These are phyloP conservation scores for Lobophora halterata DNA, from an alignment of 2,888 invertebrate species.

Conservation along the genomic window DNA sequence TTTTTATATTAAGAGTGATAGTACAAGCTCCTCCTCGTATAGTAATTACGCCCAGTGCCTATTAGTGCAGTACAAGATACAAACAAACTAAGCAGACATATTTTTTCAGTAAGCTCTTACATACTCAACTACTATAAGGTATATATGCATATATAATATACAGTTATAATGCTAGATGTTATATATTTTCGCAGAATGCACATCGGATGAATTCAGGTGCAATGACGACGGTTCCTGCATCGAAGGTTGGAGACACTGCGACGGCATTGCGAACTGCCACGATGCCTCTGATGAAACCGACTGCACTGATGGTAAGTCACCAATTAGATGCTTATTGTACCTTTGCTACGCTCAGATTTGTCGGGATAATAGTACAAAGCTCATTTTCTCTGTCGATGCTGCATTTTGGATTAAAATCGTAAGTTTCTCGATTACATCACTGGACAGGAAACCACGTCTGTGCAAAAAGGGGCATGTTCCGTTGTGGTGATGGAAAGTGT, in stretches of 20 bases:
- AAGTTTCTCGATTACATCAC: slow-evolving; percentile 52
- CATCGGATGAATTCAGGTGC: slow-evolving; percentile 81
- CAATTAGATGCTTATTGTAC: no score
- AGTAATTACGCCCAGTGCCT: no score
- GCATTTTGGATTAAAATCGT: slow-evolving; percentile 46
- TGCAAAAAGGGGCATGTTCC: slow-evolving; percentile 81
- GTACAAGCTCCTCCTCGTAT: no score
- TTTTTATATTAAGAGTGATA: no score
- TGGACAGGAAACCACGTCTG: slow-evolving; percentile 67
- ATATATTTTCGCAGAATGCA: slow-evolving; percentile 48
- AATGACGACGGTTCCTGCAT: slow-evolving; percentile 82
- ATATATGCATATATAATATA: no score
- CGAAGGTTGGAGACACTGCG: slow-evolving; percentile 76
- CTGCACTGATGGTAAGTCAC: slow-evolving; percentile 73
- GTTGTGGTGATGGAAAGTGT: slow-evolving; percentile 87
- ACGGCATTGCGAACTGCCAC: slow-evolving; percentile 72
- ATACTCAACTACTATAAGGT: no score
- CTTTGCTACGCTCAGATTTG: no score
- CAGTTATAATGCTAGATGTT: no score
- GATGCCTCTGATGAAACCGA: slow-evolving; percentile 83
- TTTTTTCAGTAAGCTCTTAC: no score
- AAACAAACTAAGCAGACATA: no score
- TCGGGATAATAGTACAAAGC: no score
- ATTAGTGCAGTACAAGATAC: no score
- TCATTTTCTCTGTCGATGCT: slow-evolving; percentile 51